Evolutionary conservation across 1,140 invertebrate species (phyloP).

Genomic region (Venustaconcha ellipsiformis): DNA sequence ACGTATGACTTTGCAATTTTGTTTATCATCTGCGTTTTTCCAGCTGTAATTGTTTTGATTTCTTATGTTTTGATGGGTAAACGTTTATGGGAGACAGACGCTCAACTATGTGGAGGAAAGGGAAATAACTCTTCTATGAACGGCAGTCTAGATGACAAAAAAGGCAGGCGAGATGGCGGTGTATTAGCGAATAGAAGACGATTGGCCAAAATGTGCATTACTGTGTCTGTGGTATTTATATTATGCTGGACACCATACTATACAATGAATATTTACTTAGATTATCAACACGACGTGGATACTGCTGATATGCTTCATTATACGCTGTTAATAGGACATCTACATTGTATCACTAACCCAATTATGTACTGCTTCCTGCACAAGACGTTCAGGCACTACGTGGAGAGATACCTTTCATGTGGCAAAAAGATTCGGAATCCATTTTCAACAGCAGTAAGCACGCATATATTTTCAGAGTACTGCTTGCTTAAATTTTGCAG

Average conservation of each 20-base stretch:
- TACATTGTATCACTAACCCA: slow-evolving; percentile 82
- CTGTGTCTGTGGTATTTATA: slow-evolving; percentile 93
- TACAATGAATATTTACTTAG: slow-evolving; percentile 76
- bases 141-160: slow-evolving; percentile 17
- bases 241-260: slow-evolving; percentile 93
- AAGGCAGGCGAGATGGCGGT: slow-evolving; percentile 32
- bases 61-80: slow-evolving; percentile 81
- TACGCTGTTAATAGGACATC: slow-evolving; percentile 78
- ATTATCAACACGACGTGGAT: slow-evolving; percentile 68
- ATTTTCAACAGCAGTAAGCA: too few species aligned
- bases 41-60: slow-evolving; percentile 77
- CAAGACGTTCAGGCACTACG: slow-evolving; percentile 71
- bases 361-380: slow-evolving; percentile 82
- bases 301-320: slow-evolving; percentile 67
- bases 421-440: too few species aligned
- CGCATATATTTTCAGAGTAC: too few species aligned
- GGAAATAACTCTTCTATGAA: slow-evolving; percentile 4
- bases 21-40: slow-evolving; percentile 78
- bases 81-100: slow-evolving; percentile 76
- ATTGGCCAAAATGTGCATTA: slow-evolving; percentile 90
- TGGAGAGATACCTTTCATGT: slow-evolving; percentile 9
- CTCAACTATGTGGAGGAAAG: slow-evolving; percentile 72
- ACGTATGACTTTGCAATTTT: slow-evolving; percentile 77
- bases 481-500: too few species aligned
- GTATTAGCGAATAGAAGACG: slow-evolving; percentile 84